phyloP scores from a whole-genome alignment of 2,888 invertebrate genomes.

The Byasa hedistus region DNA sequence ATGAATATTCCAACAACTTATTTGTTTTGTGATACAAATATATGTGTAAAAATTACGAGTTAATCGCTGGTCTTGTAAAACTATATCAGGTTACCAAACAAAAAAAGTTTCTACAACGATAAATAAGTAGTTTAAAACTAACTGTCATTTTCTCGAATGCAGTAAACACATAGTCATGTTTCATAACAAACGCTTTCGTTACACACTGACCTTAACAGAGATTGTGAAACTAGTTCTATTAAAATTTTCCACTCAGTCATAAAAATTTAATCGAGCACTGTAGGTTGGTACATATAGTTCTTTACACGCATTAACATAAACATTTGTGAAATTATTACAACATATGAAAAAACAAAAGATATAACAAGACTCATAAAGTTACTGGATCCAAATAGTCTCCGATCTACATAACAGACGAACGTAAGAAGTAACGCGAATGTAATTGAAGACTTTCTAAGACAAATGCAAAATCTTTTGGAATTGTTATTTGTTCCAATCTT shows the following conservation, averaged over 20 bases:
- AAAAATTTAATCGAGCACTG: slow-evolving; percentile 1
- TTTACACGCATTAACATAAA: not conserved
- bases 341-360: not conserved
- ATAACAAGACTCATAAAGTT: not conserved
- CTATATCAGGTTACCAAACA: too few species aligned
- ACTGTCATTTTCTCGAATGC: not conserved
- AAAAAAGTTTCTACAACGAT: not conserved
- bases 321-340: not conserved
- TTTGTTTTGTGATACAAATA: too few species aligned
- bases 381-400: too few species aligned
- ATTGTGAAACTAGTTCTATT: slow-evolving; percentile 22
- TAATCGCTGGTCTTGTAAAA: too few species aligned
- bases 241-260: slow-evolving; percentile 14
- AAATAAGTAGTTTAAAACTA: slow-evolving; percentile 1
- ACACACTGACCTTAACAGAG: slow-evolving; percentile 10
- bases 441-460: too few species aligned
- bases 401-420: too few species aligned
- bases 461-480: too few species aligned
- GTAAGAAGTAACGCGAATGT: too few species aligned
- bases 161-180: slow-evolving; percentile 1
- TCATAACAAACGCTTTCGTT: slow-evolving; percentile 10
- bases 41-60: too few species aligned
- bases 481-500: not conserved
- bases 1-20: too few species aligned
- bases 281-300: not conserved